phyloP scores from a whole-genome alignment of 2,797 vertebrate genomes.

The Psittacula echo region DNA sequence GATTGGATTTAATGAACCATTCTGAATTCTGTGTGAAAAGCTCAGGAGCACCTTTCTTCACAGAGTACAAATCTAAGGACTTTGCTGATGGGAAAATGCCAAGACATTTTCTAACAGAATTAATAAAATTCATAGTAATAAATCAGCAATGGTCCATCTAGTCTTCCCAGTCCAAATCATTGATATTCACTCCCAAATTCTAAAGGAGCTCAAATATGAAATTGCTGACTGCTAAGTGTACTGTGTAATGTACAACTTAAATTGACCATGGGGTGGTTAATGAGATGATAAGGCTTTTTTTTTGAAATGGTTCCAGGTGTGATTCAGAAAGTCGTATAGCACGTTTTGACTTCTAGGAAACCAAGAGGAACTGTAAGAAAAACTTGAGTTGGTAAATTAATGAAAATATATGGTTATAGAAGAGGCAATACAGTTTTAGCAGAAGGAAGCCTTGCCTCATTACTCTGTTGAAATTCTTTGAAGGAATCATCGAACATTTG shows the following conservation, averaged over 20 bases:
- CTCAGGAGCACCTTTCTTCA: not conserved
- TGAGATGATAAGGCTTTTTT: not conserved
- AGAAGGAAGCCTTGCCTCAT: not conserved
- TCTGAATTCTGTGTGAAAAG: not conserved
- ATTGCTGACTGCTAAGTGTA: not conserved
- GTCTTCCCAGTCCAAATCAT: not conserved
- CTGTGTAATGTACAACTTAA: not conserved
- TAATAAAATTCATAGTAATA: not conserved
- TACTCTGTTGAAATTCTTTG: constrained; percentile 17
- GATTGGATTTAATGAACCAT: constrained; percentile 17
- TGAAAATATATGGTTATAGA: not conserved
- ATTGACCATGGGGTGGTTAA: not conserved
- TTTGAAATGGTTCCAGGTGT: not conserved
- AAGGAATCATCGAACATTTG: not conserved
- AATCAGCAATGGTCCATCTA: not conserved
- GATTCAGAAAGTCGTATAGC: not conserved
- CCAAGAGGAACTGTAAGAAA: not conserved
- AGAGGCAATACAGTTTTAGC: not conserved
- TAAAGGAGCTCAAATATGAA: constrained; percentile 10
- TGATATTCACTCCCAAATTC: constrained; percentile 8
- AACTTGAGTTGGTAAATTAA: not conserved
- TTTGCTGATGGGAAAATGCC: not conserved
- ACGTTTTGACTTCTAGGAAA: not conserved
- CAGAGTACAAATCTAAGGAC: not conserved
- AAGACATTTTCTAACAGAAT: not conserved